A percentile compares a stretch with the other conserved stretches of the same genome.
phyloP scores from a whole-genome alignment of 2,113 vertebrate species.

The Labrus mixtus region DNA sequence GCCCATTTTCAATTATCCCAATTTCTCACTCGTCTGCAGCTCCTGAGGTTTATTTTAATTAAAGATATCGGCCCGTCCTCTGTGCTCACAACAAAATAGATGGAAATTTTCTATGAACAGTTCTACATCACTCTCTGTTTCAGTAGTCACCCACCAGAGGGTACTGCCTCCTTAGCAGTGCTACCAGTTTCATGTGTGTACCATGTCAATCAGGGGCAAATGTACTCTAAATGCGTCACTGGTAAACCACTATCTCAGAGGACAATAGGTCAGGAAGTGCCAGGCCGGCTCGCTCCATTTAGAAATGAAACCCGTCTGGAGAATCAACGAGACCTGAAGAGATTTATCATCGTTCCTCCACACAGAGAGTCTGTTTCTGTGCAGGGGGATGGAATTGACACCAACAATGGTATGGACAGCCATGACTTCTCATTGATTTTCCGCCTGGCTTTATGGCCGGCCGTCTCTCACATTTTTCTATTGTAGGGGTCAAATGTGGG shows the following conservation, averaged over 20 bases:
- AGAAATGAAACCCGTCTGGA: slow-evolving; percentile 50
- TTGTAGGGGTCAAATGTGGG: slow-evolving; percentile 51
- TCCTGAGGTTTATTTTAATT: slow-evolving; percentile 79
- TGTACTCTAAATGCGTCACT: slow-evolving; percentile 58
- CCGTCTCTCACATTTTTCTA: slow-evolving; percentile 33
- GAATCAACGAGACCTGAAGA: slow-evolving; percentile 50
- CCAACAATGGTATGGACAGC: slow-evolving; percentile 59
- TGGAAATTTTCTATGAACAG: slow-evolving; percentile 56
- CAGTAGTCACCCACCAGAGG: slow-evolving; percentile 68
- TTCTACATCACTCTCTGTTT: slow-evolving; percentile 51
- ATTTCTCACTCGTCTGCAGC: slow-evolving; percentile 73
- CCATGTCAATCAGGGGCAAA: slow-evolving; percentile 62
- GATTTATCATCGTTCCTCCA: slow-evolving; percentile 43
- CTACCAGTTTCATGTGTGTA: slow-evolving; percentile 37
- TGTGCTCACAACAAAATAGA: slow-evolving; percentile 67
- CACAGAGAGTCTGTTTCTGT: slow-evolving; percentile 16
- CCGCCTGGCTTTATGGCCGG: slow-evolving; percentile 55
- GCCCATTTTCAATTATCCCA: slow-evolving; percentile 81
- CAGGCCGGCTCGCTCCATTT: slow-evolving; percentile 36
- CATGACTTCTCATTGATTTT: slow-evolving; percentile 69
- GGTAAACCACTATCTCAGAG: slow-evolving; percentile 48
- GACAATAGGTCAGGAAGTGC: slow-evolving; percentile 68
- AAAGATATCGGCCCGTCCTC: slow-evolving; percentile 67
- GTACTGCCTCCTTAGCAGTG: slow-evolving; percentile 62
- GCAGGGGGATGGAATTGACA: slow-evolving; percentile 39